Evolutionary conservation across 2,113 vertebrate species (phyloP).

Genomic region (Megalops atlanticus): DNA sequence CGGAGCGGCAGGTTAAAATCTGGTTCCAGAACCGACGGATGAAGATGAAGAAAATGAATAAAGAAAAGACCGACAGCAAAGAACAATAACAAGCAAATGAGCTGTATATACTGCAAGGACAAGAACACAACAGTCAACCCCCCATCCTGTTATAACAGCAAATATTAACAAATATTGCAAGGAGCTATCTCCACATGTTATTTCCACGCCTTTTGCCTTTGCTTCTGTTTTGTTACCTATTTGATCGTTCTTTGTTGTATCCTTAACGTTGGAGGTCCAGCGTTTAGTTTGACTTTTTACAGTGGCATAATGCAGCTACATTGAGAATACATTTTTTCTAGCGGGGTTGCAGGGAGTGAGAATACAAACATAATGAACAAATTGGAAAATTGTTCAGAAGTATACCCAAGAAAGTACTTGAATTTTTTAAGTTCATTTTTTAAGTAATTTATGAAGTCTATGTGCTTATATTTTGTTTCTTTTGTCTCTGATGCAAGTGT

Average conservation of each 20-base stretch:
- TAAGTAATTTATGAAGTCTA: constrained; percentile 65
- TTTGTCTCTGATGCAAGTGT: constrained; percentile 46
- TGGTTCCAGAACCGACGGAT: constrained; percentile 89
- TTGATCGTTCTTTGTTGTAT: constrained; percentile 4
- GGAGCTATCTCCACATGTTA: not conserved
- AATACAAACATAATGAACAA: not conserved
- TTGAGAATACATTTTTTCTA: not conserved
- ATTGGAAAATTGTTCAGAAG: constrained; percentile 10
- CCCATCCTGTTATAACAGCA: not conserved
- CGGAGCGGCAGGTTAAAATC: constrained; percentile 87
- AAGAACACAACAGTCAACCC: not conserved
- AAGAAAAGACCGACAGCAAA: constrained; percentile 79
- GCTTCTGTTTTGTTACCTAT: not conserved
- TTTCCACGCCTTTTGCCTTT: not conserved
- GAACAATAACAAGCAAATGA: constrained; percentile 59
- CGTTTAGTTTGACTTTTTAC: not conserved
- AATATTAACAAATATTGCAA: not conserved
- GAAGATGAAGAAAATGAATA: constrained; percentile 92
- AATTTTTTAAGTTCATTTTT: constrained; percentile 55
- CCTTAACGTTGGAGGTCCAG: not conserved
- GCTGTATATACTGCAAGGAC: not conserved
- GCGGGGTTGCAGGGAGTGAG: not conserved
- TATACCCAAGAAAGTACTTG: constrained; percentile 33
- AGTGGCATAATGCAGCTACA: not conserved
- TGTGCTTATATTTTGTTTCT: constrained; percentile 56